Percentiles rank a stretch among this genome's conserved stretches.
These are phyloP conservation scores for Lordiphosa fenestrarum DNA, from an alignment of 2,888 invertebrate species.

Conservation along the genomic window DNA sequence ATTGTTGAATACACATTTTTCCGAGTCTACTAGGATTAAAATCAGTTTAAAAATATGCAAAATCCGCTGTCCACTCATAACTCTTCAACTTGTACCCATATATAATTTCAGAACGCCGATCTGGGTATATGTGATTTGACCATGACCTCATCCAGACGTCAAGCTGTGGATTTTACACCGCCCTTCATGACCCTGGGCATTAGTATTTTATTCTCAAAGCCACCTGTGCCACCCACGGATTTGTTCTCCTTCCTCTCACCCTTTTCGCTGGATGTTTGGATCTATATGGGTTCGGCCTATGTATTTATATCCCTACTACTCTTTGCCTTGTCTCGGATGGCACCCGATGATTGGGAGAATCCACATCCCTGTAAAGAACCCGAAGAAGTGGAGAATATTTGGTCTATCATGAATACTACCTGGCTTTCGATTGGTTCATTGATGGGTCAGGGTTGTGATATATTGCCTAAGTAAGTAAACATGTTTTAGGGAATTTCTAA, in stretches of 20 bases:
- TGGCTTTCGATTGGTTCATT: conserved; percentile 96
- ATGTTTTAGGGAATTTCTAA: neutral
- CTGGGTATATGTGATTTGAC: conserved; percentile 97
- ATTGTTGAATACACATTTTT: too few relatives aligned
- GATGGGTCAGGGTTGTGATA: conserved; percentile 96
- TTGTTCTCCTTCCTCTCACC: conserved; percentile 95
- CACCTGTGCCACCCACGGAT: conserved; percentile 87
- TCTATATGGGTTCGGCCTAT: conserved; percentile 94
- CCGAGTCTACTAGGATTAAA: too few relatives aligned
- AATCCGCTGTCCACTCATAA: too few relatives aligned
- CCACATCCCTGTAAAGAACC: conserved; percentile 94
- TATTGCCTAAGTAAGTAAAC: conserved; percentile 89
- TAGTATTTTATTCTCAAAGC: conserved; percentile 92
- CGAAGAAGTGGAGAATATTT: conserved; percentile 92
- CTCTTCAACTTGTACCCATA: neutral
- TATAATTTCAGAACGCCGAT: conserved; percentile 89
- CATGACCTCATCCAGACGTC: conserved; percentile 94
- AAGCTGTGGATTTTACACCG: conserved; percentile 95
- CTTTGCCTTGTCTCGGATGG: conserved; percentile 90
- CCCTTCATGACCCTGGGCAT: conserved; percentile 99
- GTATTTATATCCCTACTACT: conserved; percentile 91
- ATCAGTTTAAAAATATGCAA: too few relatives aligned
- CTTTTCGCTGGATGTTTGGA: conserved; percentile 93
- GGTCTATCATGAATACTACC: conserved; percentile 91
- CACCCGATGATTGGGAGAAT: conserved; percentile 96